phyloP scores from a whole-genome alignment of 2,888 invertebrate genomes.

The Spicauda simplicius region DNA sequence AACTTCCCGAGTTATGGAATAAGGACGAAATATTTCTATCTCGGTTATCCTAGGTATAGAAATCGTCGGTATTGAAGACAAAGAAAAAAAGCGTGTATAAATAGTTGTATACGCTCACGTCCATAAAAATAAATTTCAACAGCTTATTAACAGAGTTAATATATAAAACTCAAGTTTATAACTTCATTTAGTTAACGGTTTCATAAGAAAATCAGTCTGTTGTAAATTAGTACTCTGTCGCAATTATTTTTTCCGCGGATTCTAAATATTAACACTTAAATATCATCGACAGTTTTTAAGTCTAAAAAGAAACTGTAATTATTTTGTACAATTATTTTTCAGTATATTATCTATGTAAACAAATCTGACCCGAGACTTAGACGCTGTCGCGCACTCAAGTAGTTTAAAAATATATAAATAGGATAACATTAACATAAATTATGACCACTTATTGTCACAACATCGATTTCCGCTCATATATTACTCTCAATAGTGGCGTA shows the following conservation, averaged over 20 bases:
- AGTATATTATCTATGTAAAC: no score
- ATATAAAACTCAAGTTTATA: neutral
- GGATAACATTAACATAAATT: neutral
- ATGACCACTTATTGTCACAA: constrained; percentile 2
- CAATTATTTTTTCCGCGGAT: no score
- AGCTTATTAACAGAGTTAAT: no score
- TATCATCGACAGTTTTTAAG: no score
- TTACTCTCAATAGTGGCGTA: constrained; percentile 3
- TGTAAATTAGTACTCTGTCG: neutral
- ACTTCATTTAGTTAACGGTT: no score
- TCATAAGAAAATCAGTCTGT: neutral
- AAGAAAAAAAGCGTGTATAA: neutral
- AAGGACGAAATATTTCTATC: neutral
- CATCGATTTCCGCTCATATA: constrained; percentile 8
- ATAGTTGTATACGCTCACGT: no score
- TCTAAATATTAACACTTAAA: no score
- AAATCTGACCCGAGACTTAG: no score
- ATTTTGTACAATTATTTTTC: no score
- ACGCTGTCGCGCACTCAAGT: no score
- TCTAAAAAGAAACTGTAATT: no score
- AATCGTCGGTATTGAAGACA: neutral
- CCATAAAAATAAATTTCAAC: no score
- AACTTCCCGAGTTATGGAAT: neutral
- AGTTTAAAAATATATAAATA: neutral
- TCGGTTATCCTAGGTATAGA: neutral